Base-by-base conservation (phyloP, 2,113 vertebrate species). In the Ploceus nigricollis region DNA sequence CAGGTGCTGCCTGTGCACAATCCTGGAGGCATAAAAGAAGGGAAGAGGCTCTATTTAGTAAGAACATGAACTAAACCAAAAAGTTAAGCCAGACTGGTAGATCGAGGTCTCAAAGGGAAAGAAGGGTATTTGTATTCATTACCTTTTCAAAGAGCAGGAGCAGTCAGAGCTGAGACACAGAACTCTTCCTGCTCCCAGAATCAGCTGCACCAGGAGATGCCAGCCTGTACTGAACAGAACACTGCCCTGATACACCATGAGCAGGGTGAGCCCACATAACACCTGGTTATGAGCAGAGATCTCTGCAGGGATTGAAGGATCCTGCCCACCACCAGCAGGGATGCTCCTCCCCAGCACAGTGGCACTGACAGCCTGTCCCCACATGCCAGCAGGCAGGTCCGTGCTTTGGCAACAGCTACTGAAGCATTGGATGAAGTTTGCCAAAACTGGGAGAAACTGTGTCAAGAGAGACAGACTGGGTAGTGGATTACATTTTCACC, bases 401-500 rank as follows among this genome's bases (percentile, higher is more conserved):
- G 8, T 2, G 8, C 69, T 61, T 64, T 45, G 30, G 25, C 39
- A 42, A 23, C 21, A 54, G 73, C 69, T 56, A 13, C n/a, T 2
- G 10, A 61, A 70, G 47, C 20, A 17, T 0, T 2, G 8, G 25
- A 14, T 18, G 25, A 56, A 5, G 7, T 37, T 22, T 39, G 42
- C 19, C 6, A 12, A 39, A 93, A 58, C 35, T 11, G 22, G 15
- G 70, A 53, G 58, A 70, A 86, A 85, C 8, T 8, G 37, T 21
- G 18, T 65, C 50, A 63, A 33, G 54, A 88, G 31, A 61, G 22
- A 24, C 25, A 69, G 53, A 33, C 22, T 8, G 6, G 0, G 42
- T 0, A 23, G 15, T 10, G 37, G n/a, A 53, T 15, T 0, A 2
- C 5, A 5, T 42, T 83, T 53, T 20, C 73, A 21, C 20, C 50